These are phyloP conservation scores for Danio jaintianensis DNA, from an alignment of 2,797 vertebrate species.

Conservation along the genomic window DNA sequence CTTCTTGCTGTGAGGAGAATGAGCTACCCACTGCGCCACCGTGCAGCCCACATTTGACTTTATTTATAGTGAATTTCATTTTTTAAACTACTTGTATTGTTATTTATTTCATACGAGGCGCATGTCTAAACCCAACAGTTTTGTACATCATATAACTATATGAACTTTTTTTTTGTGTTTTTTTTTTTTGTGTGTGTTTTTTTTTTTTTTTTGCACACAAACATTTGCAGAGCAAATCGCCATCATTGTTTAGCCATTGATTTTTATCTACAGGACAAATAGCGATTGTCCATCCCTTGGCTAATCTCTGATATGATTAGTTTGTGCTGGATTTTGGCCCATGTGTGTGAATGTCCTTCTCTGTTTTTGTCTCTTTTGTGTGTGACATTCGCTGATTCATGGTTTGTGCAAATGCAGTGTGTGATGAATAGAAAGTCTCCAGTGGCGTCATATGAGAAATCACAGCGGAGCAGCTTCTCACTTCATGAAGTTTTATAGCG, in stretches of 20 bases:
- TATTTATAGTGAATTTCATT: too few relatives aligned
- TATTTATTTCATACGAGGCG: too few relatives aligned
- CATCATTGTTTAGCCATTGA: neutral
- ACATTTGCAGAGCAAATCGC: neutral
- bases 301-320: slow-evolving; percentile 11
- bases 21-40: too few relatives aligned
- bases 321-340: neutral
- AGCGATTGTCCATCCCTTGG: neutral
- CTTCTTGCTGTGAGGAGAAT: too few relatives aligned
- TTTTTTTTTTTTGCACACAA: neutral
- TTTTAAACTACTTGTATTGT: too few relatives aligned
- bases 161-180: too few relatives aligned
- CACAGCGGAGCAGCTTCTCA: slow-evolving; percentile 41
- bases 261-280: slow-evolving; percentile 6
- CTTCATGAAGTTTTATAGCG: slow-evolving; percentile 51
- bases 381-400: slow-evolving; percentile 58
- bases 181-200: too few relatives aligned
- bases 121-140: too few relatives aligned
- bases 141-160: too few relatives aligned
- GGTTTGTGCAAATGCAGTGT: slow-evolving; percentile 50
- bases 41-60: too few relatives aligned
- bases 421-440: slow-evolving; percentile 61
- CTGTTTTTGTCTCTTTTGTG: slow-evolving; percentile 40
- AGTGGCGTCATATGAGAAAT: slow-evolving; percentile 58
- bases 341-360: slow-evolving; percentile 34